Evolutionary conservation across 2,113 vertebrate species (phyloP).

Genomic region (Polyodon spathula): DNA sequence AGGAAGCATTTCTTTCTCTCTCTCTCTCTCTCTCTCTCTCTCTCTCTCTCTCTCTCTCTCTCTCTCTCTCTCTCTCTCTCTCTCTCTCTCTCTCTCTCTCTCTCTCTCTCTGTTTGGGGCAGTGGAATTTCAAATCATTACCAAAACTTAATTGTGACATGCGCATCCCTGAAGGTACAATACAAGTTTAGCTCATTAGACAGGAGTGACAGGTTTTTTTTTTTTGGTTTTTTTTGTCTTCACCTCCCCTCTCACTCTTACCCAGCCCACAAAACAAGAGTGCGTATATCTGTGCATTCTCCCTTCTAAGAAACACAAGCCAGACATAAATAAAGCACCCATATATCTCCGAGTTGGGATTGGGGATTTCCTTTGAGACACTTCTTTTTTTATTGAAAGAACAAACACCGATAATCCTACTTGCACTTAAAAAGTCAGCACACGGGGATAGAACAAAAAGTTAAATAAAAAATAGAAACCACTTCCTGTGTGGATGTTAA

Average conservation of each 20-base stretch:
- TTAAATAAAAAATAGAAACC: conserved; percentile 57
- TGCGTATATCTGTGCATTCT: conserved; percentile 68
- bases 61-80: no score
- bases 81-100: no score
- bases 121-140: no score
- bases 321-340: conserved; percentile 68
- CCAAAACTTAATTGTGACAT: no score
- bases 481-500: conserved; percentile 51
- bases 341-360: conserved; percentile 65
- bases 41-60: no score
- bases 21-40: no score
- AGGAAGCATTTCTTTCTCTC: no score
- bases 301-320: conserved; percentile 76
- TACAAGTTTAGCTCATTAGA: neutral
- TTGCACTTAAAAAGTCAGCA: conserved; percentile 31
- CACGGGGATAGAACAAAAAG: conserved; percentile 47
- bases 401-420: conserved; percentile 27
- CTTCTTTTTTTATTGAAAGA: conserved; percentile 29
- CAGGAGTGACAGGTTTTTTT: conserved; percentile 57
- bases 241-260: conserved; percentile 34
- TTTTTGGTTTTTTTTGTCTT: no score
- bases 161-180: neutral
- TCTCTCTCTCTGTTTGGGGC: no score
- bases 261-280: conserved; percentile 77
- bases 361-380: conserved; percentile 64